phyloP scores from a whole-genome alignment of 2,888 invertebrate genomes.

The Lagria hirta region DNA sequence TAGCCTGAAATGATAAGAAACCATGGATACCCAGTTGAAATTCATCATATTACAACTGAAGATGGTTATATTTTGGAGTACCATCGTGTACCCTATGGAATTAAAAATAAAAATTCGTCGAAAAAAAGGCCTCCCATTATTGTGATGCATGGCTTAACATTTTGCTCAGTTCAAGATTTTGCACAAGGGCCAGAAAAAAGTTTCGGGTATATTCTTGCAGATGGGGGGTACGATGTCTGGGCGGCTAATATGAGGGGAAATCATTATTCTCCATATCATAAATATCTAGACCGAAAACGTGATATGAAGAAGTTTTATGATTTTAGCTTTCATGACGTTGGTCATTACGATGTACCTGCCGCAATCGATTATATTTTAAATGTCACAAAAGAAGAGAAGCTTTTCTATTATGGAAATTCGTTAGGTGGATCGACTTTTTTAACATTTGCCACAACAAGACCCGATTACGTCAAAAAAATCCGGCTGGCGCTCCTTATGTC shows the following conservation, averaged over 20 bases:
- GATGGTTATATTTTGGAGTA: constrained; percentile 59
- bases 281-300: constrained; percentile 31
- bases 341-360: constrained; percentile 74
- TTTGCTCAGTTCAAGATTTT: constrained; percentile 58
- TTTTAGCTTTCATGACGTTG: constrained; percentile 83
- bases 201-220: constrained; percentile 40
- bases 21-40: constrained; percentile 50
- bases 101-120: constrained; percentile 51
- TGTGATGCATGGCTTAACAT: constrained; percentile 58
- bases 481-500: constrained; percentile 67
- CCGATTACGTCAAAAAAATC: constrained; percentile 67
- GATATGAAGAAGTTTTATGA: constrained; percentile 54
- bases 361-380: constrained; percentile 73
- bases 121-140: constrained; percentile 47
- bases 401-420: constrained; percentile 69
- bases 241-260: constrained; percentile 42
- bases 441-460: constrained; percentile 63
- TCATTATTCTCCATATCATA: constrained; percentile 34
- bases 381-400: constrained; percentile 58
- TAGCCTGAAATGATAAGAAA: constrained; percentile 49
- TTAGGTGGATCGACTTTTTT: constrained; percentile 71
- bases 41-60: constrained; percentile 49
- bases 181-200: constrained; percentile 3
- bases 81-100: constrained; percentile 57
- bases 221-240: constrained; percentile 45